These are phyloP conservation scores for Magallana nippona DNA, from an alignment of 2,888 invertebrate species.

Conservation along the genomic window DNA sequence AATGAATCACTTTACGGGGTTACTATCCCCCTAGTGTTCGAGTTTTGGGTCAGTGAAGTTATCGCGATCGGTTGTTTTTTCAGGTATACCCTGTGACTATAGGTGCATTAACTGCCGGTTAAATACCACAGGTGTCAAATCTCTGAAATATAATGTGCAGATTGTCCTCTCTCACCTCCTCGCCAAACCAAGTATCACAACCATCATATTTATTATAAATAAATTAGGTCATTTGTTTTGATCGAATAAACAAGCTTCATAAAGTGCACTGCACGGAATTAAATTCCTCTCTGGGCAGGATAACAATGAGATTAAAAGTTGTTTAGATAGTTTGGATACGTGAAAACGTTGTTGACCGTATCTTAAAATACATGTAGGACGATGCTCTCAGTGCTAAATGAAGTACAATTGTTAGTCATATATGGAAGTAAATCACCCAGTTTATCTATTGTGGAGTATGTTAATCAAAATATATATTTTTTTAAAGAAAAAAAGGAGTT, in stretches of 20 bases:
- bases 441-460: too few relatives aligned
- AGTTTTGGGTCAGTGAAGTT: background rate
- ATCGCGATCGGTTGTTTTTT: background rate
- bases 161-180: background rate
- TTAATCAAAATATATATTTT: too few relatives aligned
- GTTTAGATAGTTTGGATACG: too few relatives aligned
- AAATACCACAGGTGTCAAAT: constrained; percentile 23
- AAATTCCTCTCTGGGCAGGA: too few relatives aligned
- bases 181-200: background rate
- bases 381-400: too few relatives aligned
- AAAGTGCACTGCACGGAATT: too few relatives aligned
- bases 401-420: too few relatives aligned
- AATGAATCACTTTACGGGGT: constrained; percentile 1
- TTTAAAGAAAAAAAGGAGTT: too few relatives aligned
- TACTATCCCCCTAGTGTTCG: constrained; percentile 4
- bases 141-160: background rate
- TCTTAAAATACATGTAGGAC: too few relatives aligned
- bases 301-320: too few relatives aligned
- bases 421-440: too few relatives aligned
- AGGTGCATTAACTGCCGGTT: background rate
- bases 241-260: background rate
- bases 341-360: too few relatives aligned
- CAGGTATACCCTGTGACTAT: background rate
- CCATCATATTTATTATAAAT: background rate
- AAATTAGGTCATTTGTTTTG: background rate